Percentiles rank a stretch among this genome's conserved stretches.
Evolutionary conservation across 2,113 vertebrate genomes (phyloP).

Genomic region (Thoracochromis brauschi): DNA sequence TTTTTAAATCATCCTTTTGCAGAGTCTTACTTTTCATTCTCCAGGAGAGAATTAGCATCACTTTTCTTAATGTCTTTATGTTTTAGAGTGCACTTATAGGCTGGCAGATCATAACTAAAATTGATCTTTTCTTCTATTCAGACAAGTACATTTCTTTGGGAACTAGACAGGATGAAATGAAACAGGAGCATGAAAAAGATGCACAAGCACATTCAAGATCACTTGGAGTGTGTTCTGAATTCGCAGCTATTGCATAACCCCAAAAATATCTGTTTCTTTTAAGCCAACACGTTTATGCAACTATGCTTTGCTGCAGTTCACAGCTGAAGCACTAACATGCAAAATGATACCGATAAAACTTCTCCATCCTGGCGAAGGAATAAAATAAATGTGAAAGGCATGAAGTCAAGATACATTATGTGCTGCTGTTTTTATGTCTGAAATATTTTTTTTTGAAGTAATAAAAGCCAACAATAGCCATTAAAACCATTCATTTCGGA

Average conservation of each 20-base stretch:
- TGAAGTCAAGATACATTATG: neutral
- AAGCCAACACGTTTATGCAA: neutral
- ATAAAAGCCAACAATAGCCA: neutral
- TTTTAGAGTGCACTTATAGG: neutral
- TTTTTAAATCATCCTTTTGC: neutral
- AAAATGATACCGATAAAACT: neutral
- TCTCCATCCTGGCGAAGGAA: no score
- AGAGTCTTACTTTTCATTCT: neutral
- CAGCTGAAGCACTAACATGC: neutral
- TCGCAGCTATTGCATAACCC: neutral
- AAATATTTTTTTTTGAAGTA: neutral
- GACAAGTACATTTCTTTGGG: neutral
- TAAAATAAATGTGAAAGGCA: neutral
- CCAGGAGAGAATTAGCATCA: neutral
- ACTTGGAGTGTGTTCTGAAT: neutral
- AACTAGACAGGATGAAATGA: neutral
- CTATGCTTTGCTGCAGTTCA: neutral
- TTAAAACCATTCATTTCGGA: neutral
- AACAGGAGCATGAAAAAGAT: neutral
- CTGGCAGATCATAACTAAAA: neutral
- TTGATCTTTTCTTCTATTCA: neutral
- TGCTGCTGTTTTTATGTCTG: neutral
- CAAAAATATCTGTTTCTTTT: neutral
- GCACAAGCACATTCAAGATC: neutral
- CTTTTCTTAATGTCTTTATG: neutral